Conservation (phyloP, 2,888 invertebrate genomes). For the Sabatieria punctata region DNA sequence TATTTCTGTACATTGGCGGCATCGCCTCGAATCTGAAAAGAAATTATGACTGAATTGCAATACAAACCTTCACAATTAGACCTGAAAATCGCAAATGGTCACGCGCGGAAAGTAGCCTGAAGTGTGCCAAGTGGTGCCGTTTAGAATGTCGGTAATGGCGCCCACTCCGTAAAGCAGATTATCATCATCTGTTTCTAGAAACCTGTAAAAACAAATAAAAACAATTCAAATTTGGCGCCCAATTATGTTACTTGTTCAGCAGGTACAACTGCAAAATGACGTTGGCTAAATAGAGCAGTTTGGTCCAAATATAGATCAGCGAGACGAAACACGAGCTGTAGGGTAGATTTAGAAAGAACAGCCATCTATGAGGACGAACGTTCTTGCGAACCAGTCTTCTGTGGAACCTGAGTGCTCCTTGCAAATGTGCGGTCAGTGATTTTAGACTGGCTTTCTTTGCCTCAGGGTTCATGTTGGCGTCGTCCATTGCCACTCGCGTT, state of each 20-base stretch:
- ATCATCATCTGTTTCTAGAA: background rate
- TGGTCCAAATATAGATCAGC: conserved; percentile 7
- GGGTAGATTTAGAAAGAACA: conserved; percentile 5
- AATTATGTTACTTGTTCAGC: conserved; percentile 3
- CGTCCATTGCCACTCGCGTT: conserved; percentile 7
- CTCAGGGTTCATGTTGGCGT: conserved; percentile 8
- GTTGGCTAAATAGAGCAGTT: conserved; percentile 8
- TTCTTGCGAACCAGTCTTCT: conserved; percentile 4
- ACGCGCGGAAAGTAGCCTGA: conserved; percentile 21
- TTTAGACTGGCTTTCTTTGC: conserved; percentile 1
- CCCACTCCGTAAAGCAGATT: conserved; percentile 22
- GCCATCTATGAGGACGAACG: conserved; percentile 2
- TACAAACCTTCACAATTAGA: conserved; percentile 6
- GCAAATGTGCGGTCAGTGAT: conserved; percentile 8
- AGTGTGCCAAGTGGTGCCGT: conserved; percentile 23
- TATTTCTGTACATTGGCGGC: conserved; percentile 28
- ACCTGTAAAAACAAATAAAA: background rate
- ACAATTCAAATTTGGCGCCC: background rate
- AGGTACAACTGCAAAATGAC: conserved; percentile 2
- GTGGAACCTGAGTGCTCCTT: conserved; percentile 9
- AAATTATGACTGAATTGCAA: background rate
- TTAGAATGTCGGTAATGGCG: conserved; percentile 21
- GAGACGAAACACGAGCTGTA: conserved; percentile 8
- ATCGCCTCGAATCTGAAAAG: too few species aligned
- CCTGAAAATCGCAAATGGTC: conserved; percentile 27